Conservation (phyloP, 2,888 invertebrate species). For the Drosophila anomelani region DNA sequence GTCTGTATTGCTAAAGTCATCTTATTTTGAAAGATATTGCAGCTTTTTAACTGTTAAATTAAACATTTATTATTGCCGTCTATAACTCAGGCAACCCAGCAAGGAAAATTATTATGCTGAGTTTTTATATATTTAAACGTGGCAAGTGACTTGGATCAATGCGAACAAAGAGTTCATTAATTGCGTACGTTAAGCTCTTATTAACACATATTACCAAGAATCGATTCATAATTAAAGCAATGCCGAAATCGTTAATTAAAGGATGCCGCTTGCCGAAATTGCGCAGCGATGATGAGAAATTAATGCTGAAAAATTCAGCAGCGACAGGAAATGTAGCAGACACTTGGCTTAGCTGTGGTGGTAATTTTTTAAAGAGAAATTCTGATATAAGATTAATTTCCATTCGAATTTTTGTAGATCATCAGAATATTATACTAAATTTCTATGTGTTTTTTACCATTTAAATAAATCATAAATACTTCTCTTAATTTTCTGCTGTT, state of each 20-base stretch:
- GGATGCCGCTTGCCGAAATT: neutral
- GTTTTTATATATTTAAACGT: neutral
- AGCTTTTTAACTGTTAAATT: too few relatives aligned
- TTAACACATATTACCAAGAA: neutral
- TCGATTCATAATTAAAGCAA: constrained; percentile 1
- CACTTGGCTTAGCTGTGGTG: neutral
- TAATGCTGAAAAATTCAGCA: too few relatives aligned
- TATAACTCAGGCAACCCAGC: neutral
- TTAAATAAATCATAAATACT: neutral
- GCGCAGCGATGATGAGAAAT: neutral
- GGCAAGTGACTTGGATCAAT: too few relatives aligned
- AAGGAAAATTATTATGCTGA: neutral
- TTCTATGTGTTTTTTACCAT: neutral
- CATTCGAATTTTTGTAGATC: too few relatives aligned
- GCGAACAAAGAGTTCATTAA: constrained; percentile 2
- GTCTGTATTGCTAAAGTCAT: too few relatives aligned
- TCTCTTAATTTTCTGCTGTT: neutral
- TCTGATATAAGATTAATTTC: neutral
- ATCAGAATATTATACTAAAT: neutral
- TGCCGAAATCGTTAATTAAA: constrained; percentile 3
- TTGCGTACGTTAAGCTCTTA: neutral
- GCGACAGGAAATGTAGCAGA: constrained; percentile 7
- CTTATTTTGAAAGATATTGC: neutral
- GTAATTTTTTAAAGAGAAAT: neutral
- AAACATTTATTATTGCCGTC: neutral